Evolutionary conservation across 2,113 vertebrate species (phyloP).

Genomic region (Gasterosteus aculeatus): DNA sequence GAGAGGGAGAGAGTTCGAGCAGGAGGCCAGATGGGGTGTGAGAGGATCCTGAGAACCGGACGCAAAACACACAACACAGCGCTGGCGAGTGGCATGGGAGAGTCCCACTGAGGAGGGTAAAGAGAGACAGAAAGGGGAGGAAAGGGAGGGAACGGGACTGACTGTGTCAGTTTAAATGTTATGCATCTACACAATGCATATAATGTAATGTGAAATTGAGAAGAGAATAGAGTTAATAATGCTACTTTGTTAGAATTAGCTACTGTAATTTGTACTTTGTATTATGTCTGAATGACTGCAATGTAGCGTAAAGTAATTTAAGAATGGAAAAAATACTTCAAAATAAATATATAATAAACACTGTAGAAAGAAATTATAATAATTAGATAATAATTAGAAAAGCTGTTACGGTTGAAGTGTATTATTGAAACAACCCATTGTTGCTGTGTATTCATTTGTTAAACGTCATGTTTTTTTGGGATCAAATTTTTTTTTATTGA

Average conservation of each 20-base stretch:
- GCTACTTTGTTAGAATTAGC: neutral
- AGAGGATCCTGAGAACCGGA: constrained; percentile 46
- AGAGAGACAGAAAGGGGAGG: neutral
- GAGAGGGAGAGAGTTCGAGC: constrained; percentile 36
- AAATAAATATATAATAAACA: constrained; percentile 1
- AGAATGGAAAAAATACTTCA: neutral
- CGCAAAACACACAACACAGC: constrained; percentile 41
- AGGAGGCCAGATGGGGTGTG: constrained; percentile 69
- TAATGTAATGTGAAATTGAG: neutral
- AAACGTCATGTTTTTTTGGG: no score
- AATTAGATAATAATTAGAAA: neutral
- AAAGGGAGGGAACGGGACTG: neutral
- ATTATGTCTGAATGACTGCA: neutral
- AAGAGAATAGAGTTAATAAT: neutral
- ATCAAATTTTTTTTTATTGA: no score
- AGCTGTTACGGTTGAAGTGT: neutral
- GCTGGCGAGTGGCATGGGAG: constrained; percentile 16
- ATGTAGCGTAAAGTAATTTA: neutral
- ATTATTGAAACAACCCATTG: neutral
- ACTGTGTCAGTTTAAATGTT: neutral
- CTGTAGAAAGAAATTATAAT: neutral
- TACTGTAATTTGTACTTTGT: neutral
- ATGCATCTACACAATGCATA: neutral
- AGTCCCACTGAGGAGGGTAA: constrained; percentile 4
- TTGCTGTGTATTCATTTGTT: neutral